phyloP scores from a whole-genome alignment of 2,797 vertebrate species.

The Micropoecilia bifurca region DNA sequence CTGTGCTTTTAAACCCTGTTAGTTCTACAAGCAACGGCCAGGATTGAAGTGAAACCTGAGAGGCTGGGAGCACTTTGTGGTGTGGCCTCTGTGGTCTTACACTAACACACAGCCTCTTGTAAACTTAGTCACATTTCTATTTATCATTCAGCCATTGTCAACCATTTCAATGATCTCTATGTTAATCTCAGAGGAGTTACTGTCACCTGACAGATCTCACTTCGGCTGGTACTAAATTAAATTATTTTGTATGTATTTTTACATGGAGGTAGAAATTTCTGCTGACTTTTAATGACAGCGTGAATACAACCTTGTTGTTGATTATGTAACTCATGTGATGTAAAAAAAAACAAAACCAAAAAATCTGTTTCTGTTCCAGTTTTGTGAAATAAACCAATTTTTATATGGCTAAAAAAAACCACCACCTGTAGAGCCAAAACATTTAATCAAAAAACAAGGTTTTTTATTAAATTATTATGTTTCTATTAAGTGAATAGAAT shows the following conservation, averaged over 20 bases:
- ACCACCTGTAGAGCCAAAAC: too few species aligned
- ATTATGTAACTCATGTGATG: neutral
- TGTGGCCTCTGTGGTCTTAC: neutral
- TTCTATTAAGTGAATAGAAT: too few species aligned
- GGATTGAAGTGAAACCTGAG: neutral
- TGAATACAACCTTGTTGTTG: neutral
- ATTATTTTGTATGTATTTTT: neutral
- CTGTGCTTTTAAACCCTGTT: neutral
- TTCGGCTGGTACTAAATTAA: neutral
- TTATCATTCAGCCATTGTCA: neutral
- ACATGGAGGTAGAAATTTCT: neutral
- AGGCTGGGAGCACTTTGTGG: neutral
- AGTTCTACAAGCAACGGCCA: neutral
- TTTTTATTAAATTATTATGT: too few species aligned
- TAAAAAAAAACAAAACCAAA: neutral
- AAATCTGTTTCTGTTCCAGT: too few species aligned
- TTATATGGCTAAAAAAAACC: neutral
- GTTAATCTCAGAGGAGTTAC: neutral
- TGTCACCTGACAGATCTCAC: neutral
- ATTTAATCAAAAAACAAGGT: too few species aligned
- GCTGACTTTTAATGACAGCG: neutral
- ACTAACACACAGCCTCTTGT: neutral
- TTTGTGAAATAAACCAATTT: neutral
- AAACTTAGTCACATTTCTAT: neutral
- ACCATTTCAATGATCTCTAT: neutral